Base-by-base conservation (phyloP, 2,113 vertebrate species). In the Tyrannus savana region DNA sequence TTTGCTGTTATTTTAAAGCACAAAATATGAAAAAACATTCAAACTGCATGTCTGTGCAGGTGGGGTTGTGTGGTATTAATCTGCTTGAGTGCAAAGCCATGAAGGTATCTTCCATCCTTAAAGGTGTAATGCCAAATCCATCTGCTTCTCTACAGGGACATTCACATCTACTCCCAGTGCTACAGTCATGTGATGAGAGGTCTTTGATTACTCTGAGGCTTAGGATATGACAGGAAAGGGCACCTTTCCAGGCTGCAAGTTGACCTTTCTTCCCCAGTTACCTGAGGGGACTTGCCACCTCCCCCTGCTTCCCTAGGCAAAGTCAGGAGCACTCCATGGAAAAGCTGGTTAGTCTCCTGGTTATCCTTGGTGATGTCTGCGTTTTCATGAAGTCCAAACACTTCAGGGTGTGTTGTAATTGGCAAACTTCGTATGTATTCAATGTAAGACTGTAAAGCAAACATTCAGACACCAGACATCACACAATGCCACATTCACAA, bases 341-440 rank as follows among this genome's bases (percentile, higher is more conserved):
- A 98, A 24, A 99, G 98, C 94, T 99, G 98, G 97, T 99, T 99
- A 86, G 99, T 99, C 97, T 99, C 99, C 93, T 99, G 99, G 97
- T 99, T 99, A 92, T 99, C 99, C 93, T 99, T 99, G 17, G 99
- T 99, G 97, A 99, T 99, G 91, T 99, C 98, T 21, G 98, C 99
- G 10, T 99, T 99, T 97, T 99, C 98, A 33, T 99, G 98, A 67
- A 99, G 99, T 33, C 99, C 98, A 74, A 99, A 99, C 72, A 99
- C 99, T 86, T 98, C 98, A 9, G 99, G 99, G 31, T 99, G 98
- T 19, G 99, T 97, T 75, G 96, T 96, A 95, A 98, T 98, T 56
- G 99, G 99, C 44, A 99, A 98, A 63, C 82, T 96, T 94, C 98
- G 98, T 78, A 99, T 96, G 89, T 99, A 99, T 12, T 99, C 97